Base-by-base conservation (phyloP, 1,140 invertebrate species). In the Formica selysi region DNA sequence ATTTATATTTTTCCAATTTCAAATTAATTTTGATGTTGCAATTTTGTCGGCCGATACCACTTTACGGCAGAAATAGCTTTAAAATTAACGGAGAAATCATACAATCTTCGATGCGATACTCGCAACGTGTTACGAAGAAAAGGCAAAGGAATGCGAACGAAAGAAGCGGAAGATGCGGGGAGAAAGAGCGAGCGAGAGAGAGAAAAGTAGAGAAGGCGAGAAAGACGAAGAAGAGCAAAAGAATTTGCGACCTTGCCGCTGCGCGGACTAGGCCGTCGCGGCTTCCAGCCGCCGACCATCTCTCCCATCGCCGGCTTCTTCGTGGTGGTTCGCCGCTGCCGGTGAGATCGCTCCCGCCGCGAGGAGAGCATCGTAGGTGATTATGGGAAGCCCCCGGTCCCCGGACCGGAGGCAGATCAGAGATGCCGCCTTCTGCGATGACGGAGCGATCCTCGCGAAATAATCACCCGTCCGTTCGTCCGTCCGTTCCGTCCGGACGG, bases 381-480 rank as follows among this genome's bases (percentile, higher is more conserved):
- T 90, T 90, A 90, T 85, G 89, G 88, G 88, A 89, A 89, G 89
- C 67, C 88, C 85, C 79, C 41, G 83, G 73, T 88, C 84, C 87
- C 65, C 54, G 65, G 44, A 59, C 87, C 87, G 48, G 85, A 87
- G 88, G 74, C 89, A 90, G 89, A 91, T 91, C 90, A 91, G 89
- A 91, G 78, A 81, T 86, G 90, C 90, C 89, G 90, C 85, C 89
- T 89, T 89, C 48, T 85, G 87, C 90, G 90, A 91, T 91, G 90
- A 91, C 90, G 87, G 90, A 91, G 90, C 90, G 90, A 89, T 91
- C 90, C 73, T 71, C 76, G 90, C 90, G 64, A 91, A 91, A 91
- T 90, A 91, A 91, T 91, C 90, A 87, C 90, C 90, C 85, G 89
- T 81, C 87, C 73, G 74, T 85, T 32, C 0, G 22, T 22, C 90